phyloP scores from a whole-genome alignment of 2,113 vertebrate genomes.

The Leptodactylus fuscus region DNA sequence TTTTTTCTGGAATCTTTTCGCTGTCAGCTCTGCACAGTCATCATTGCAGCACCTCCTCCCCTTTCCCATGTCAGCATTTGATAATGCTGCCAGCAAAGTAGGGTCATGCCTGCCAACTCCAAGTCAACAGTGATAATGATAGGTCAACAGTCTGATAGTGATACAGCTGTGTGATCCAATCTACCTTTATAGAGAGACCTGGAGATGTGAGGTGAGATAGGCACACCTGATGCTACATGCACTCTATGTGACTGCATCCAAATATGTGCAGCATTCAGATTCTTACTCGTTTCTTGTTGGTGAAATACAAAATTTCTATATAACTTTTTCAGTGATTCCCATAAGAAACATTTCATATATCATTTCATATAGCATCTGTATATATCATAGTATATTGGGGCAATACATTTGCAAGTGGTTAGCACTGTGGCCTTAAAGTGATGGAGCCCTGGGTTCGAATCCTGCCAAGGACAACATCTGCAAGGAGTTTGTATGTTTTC shows the following conservation, averaged over 20 bases:
- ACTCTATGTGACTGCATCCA: constrained; percentile 17
- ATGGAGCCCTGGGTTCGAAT: no score
- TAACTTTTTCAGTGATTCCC: not conserved
- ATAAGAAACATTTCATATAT: not conserved
- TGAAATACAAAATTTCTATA: not conserved
- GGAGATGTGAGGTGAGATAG: constrained; percentile 33
- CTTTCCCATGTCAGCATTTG: constrained; percentile 33
- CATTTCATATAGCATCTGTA: not conserved
- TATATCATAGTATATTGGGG: no score
- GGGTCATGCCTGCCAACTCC: constrained; percentile 44
- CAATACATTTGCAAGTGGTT: no score
- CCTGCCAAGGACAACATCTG: no score
- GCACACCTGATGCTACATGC: constrained; percentile 50
- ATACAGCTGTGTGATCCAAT: constrained; percentile 47
- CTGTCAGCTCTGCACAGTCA: constrained; percentile 15
- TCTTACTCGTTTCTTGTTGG: not conserved
- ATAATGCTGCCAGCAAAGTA: constrained; percentile 10
- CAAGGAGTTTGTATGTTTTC: no score
- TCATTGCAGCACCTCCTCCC: constrained; percentile 9
- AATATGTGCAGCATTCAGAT: constrained; percentile 2
- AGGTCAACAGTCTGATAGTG: constrained; percentile 45
- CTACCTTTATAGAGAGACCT: constrained; percentile 13
- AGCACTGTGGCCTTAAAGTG: no score
- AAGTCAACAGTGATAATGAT: constrained; percentile 45
- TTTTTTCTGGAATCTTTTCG: not conserved